Percentiles rank a stretch among this genome's conserved stretches.
These are phyloP conservation scores for Lasioglossum morio DNA, from an alignment of 2,888 invertebrate species.

Conservation along the genomic window DNA sequence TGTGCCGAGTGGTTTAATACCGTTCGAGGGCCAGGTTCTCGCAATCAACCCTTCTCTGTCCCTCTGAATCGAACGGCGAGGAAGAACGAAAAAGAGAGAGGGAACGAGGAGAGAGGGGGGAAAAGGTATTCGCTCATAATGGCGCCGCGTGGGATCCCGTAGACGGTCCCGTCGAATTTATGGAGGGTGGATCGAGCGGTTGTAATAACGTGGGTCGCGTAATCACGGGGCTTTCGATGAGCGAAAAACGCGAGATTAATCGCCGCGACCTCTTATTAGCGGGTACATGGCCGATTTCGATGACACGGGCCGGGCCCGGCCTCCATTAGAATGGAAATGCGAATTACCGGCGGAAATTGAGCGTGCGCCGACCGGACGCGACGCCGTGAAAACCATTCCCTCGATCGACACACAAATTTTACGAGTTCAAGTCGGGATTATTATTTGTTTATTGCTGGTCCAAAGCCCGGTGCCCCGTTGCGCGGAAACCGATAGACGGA, in stretches of 20 bases:
- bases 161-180: conserved; percentile 50
- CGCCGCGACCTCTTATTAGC: conserved; percentile 48
- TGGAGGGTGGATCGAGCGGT: conserved; percentile 49
- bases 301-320: neutral
- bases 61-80: neutral
- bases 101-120: neutral
- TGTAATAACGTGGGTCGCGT: conserved; percentile 52
- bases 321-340: conserved; percentile 35
- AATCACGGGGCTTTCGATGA: conserved; percentile 54
- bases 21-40: conserved; percentile 34
- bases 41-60: neutral
- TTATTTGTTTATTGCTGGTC: conserved; percentile 1
- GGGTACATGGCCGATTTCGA: conserved; percentile 3
- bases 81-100: neutral
- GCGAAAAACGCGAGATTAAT: conserved; percentile 53
- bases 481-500: neutral
- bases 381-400: neutral
- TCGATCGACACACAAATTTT: neutral
- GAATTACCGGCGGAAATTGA: conserved; percentile 16
- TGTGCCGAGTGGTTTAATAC: conserved; percentile 47
- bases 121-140: conserved; percentile 27
- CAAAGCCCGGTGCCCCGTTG: neutral
- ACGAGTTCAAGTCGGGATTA: neutral
- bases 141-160: conserved; percentile 43
- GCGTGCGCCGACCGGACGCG: neutral